phyloP scores from a whole-genome alignment of 2,888 invertebrate species.

The Spilarctia lutea region DNA sequence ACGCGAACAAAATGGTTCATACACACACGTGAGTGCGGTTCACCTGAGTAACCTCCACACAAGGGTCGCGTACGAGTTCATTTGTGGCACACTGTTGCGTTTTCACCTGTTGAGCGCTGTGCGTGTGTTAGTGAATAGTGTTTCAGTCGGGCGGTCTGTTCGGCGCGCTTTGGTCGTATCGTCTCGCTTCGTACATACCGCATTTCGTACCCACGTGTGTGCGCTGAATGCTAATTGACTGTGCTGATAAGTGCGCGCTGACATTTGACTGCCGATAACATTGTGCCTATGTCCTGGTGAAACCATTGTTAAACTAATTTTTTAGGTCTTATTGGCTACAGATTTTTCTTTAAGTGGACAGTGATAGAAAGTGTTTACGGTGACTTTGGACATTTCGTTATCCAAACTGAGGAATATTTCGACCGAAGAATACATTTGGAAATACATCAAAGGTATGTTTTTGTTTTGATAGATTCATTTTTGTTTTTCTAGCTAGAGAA shows the following conservation, averaged over 20 bases:
- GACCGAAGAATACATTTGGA: conserved; percentile 79
- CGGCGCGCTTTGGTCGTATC: conserved; percentile 82
- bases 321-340: conserved; percentile 45
- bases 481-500: conserved; percentile 45
- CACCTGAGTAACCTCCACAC: conserved; percentile 81
- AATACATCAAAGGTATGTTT: conserved; percentile 81
- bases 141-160: conserved; percentile 82
- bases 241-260: conserved; percentile 75
- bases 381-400: conserved; percentile 73
- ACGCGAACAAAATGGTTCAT: conserved; percentile 83
- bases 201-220: conserved; percentile 71
- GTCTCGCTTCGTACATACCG: conserved; percentile 51
- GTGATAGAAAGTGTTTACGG: conserved; percentile 72
- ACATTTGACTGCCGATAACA: conserved; percentile 75
- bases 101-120: conserved; percentile 80
- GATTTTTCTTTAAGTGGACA: conserved; percentile 67
- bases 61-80: conserved; percentile 76
- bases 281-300: conserved; percentile 60
- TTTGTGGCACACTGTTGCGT: conserved; percentile 79
- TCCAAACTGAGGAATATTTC: conserved; percentile 83
- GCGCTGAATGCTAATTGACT: conserved; percentile 70
- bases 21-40: conserved; percentile 63
- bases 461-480: conserved; percentile 17
- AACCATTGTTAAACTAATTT: conserved; percentile 51
- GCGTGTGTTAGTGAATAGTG: conserved; percentile 74